Evolutionary conservation across 2,888 invertebrate genomes (phyloP), one percentile per base, ranked within the genome.

Genomic region (Zygaena filipendulae): DNA sequence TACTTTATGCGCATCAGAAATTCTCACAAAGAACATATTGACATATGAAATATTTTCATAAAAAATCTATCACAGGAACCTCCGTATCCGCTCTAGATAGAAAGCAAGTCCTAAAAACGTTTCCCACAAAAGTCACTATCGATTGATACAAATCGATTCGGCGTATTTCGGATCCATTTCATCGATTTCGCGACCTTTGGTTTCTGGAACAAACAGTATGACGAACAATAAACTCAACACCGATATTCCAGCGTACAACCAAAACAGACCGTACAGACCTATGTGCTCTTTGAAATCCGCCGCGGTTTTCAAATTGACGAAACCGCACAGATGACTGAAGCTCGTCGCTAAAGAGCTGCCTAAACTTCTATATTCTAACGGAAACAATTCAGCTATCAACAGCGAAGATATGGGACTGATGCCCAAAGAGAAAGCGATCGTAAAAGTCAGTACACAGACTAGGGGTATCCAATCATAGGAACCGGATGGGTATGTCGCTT

Each of bases 101-200:
- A n/a, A n/a, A n/a, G n/a, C n/a, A n/a, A n/a, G n/a, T n/a, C n/a
- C n/a, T n/a, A n/a, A n/a, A n/a, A n/a, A n/a, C n/a, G n/a, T n/a
- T n/a, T n/a, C n/a, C n/a, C n/a, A n/a, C n/a, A n/a, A n/a, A n/a
- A n/a, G n/a, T n/a, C 44, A 61, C 62, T 77, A 82, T 72, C 81
- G 82, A 48, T 82, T 82, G 37, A 82, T 80, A 52, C 79, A 80
- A 29, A 82, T 58, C 5, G 82, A 81, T 51, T 79, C 80, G 0
- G 84, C 83, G 46, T 84, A 85, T 38, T 85, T 84, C 2, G 88
- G 85, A 52, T 90, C 88, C 86, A 95, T 93, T 64, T 95, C 93
- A 52, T 92, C 92, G 43, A 95, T 83, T 50, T 93, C 91, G 35
- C 89, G 86, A 2, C 95, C 95, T 59, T 92, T 94, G 4, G 95